Conservation (phyloP, 2,113 vertebrate species). For the Nematolebias whitei region DNA sequence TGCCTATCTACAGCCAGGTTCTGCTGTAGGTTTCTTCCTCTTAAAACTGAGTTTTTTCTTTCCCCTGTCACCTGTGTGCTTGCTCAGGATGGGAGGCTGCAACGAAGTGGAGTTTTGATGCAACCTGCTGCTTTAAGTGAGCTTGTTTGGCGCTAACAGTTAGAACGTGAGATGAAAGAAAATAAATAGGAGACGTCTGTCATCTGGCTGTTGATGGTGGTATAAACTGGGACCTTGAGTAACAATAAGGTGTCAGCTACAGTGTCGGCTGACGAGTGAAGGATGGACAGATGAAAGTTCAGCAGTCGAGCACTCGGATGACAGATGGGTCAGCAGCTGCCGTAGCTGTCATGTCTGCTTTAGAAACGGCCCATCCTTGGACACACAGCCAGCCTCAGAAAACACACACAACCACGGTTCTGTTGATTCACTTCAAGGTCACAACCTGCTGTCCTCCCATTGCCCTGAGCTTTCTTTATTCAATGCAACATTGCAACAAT, state of each 20-base stretch:
- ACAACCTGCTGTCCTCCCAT: slow-evolving; percentile 30
- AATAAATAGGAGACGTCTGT: slow-evolving; percentile 9
- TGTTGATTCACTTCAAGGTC: slow-evolving; percentile 52
- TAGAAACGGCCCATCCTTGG: slow-evolving; percentile 8
- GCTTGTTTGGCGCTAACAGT: slow-evolving; percentile 20
- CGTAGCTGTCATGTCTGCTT: slow-evolving; percentile 36
- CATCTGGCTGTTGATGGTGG: slow-evolving; percentile 27
- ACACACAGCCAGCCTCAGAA: slow-evolving; percentile 10
- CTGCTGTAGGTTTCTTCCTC: too few relatives aligned
- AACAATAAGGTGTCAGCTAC: slow-evolving; percentile 37
- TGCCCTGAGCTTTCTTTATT: slow-evolving; percentile 47
- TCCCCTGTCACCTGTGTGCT: too few relatives aligned
- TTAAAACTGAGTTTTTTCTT: too few relatives aligned
- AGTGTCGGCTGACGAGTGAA: slow-evolving; percentile 39
- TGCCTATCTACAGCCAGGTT: too few relatives aligned
- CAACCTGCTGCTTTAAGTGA: background rate
- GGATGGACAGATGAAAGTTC: slow-evolving; percentile 41
- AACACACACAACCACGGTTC: background rate
- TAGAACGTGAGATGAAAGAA: slow-evolving; percentile 4
- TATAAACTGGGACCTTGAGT: slow-evolving; percentile 44
- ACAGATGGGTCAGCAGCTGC: slow-evolving; percentile 27
- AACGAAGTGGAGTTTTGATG: too few relatives aligned
- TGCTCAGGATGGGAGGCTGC: too few relatives aligned
- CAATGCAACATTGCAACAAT: slow-evolving; percentile 29
- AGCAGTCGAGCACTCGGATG: slow-evolving; percentile 18